These are phyloP conservation scores for Galeopterus variegatus DNA, from an alignment of 2,113 vertebrate species.

Conservation along the genomic window DNA sequence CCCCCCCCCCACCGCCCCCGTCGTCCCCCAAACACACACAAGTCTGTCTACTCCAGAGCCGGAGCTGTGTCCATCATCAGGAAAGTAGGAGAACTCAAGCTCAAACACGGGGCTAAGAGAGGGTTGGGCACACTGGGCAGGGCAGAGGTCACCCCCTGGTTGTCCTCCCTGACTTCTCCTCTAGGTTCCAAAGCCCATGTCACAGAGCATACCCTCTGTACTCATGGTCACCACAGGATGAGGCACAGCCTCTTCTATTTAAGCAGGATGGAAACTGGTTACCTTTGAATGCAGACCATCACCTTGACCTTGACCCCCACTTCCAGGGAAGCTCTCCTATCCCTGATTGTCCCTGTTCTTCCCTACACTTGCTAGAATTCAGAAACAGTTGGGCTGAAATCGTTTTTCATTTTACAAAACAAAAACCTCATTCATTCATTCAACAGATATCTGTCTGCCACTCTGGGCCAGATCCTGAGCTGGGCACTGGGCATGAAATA, in stretches of 20 bases:
- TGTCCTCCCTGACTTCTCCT: neutral
- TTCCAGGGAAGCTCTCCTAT: neutral
- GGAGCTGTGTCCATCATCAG: neutral
- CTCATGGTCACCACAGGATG: neutral
- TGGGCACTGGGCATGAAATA: neutral
- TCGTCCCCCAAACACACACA: too few species aligned
- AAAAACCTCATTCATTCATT: constrained; percentile 35
- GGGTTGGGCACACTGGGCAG: neutral
- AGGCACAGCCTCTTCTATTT: neutral
- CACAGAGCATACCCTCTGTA: neutral
- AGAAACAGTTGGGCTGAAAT: neutral
- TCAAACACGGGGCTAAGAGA: neutral
- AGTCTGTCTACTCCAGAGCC: neutral
- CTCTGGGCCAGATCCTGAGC: neutral
- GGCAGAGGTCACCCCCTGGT: neutral
- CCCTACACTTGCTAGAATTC: neutral
- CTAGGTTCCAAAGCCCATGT: neutral
- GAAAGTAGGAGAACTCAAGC: neutral
- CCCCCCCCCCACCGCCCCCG: neutral
- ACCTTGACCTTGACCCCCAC: neutral
- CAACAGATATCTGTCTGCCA: neutral
- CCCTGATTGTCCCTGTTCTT: neutral
- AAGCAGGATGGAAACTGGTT: neutral
- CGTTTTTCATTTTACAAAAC: constrained; percentile 35
- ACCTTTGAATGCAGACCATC: neutral